Conservation (phyloP, 2,888 invertebrate genomes). For the Pheosia gnoma region DNA sequence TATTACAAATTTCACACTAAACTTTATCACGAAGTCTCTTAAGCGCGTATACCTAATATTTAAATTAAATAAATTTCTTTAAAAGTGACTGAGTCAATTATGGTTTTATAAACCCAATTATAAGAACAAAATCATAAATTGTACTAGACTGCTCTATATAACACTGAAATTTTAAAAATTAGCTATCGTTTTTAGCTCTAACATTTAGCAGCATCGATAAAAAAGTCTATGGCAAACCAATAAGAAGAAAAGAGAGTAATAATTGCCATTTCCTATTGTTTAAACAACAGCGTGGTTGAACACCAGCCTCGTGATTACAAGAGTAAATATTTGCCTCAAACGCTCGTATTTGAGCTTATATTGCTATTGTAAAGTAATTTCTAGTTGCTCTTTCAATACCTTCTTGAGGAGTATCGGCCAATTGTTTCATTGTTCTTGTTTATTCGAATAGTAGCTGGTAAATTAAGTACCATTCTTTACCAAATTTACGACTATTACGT, state of each 20-base stretch:
- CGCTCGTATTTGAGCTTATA: slow-evolving; percentile 27
- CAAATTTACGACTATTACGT: too few relatives aligned
- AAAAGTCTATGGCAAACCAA: slow-evolving; percentile 1
- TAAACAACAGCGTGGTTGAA: slow-evolving; percentile 23
- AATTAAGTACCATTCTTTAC: neutral
- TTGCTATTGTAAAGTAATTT: slow-evolving; percentile 23
- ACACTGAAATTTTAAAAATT: too few relatives aligned
- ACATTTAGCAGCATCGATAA: too few relatives aligned
- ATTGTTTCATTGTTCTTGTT: neutral
- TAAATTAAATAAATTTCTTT: too few relatives aligned
- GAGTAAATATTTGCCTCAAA: slow-evolving; percentile 28
- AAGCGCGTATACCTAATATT: too few relatives aligned
- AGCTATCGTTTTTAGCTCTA: too few relatives aligned
- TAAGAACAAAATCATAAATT: too few relatives aligned
- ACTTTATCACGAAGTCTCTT: too few relatives aligned
- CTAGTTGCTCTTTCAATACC: slow-evolving; percentile 1
- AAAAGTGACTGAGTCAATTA: too few relatives aligned
- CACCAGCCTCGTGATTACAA: slow-evolving; percentile 28
- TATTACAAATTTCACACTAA: too few relatives aligned
- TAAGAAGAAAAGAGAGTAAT: neutral
- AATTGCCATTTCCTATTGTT: slow-evolving; percentile 20
- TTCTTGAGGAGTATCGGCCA: neutral
- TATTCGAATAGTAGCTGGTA: neutral
- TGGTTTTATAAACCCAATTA: too few relatives aligned
- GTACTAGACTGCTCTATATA: too few relatives aligned